These are phyloP conservation scores for Sipha maydis DNA, from an alignment of 2,888 invertebrate species.

Conservation along the genomic window DNA sequence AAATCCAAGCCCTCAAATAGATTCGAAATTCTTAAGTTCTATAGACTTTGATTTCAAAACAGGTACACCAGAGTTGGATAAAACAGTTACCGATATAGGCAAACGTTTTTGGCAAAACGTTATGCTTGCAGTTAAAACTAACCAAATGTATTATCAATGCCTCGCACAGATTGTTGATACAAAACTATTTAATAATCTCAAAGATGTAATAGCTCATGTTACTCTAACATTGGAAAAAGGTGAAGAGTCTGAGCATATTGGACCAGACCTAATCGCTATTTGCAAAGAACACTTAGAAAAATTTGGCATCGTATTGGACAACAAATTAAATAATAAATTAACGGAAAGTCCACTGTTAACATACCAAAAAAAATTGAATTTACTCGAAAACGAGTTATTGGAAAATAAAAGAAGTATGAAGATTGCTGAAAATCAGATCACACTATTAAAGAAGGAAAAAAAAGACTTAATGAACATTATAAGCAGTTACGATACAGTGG, in stretches of 20 bases:
- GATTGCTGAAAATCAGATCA: background rate
- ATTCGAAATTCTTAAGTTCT: background rate
- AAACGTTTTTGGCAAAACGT: conserved; percentile 19
- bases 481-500: background rate
- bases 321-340: background rate
- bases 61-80: background rate
- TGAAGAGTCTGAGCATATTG: background rate
- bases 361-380: background rate
- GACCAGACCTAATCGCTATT: background rate
- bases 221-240: background rate
- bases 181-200: background rate
- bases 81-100: background rate
- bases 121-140: background rate
- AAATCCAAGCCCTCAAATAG: background rate
- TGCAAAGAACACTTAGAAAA: background rate
- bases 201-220: background rate
- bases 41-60: background rate
- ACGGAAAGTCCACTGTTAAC: background rate
- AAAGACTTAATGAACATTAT: conserved; percentile 15
- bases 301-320: background rate
- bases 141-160: background rate
- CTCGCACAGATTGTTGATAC: background rate
- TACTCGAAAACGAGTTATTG: background rate
- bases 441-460: background rate
- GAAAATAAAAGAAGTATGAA: background rate